Base-by-base conservation (phyloP, 2,113 vertebrate genomes). In the Balaeniceps rex region DNA sequence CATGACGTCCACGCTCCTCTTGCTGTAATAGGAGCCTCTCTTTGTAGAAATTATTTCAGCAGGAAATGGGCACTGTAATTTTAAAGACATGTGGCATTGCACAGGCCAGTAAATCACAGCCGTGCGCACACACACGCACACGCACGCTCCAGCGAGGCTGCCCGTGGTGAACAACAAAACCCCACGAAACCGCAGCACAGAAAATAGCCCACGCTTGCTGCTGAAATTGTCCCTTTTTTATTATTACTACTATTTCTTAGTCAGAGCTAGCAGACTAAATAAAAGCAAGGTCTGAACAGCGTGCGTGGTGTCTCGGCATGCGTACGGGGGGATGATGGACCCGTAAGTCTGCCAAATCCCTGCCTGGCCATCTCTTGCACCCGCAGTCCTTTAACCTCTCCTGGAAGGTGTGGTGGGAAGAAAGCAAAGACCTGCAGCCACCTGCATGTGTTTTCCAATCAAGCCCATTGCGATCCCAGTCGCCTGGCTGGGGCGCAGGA, bases 1-100 rank as follows among this genome's bases (percentile, higher is more conserved):
- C 98, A 98, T 97, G 98, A 98, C 98, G 97, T 98, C 97, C 95
- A 63, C 54, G 80, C 94, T 97, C 91, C 97, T 98, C 97, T 97
- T 91, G 96, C 96, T 70, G 97, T 98, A 98, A 98, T 98, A 98
- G 98, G 98, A 98, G 97, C 96, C 97, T 98, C 97, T 98, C 97
- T 98, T 97, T 93, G 98, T 96, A 98, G 98, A 98, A 99, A 98
- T 98, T 98, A 98, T 98, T 98, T 98, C 98, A 97, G 98, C 94
- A 97, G 98, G 97, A 98, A 98, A 98, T 96, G 97, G 98, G 97
- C 97, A 98, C 97, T 98, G 98, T 97, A 98, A 98, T 98, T 98
- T 97, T 98, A 95, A 98, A 98, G 98, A 98, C 97, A 96, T 98
- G 98, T 98, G 98, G 98, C 93, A 79, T 21, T 15, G 92, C 84